A percentile compares a stretch with the other conserved stretches of the same genome.
These are phyloP conservation scores for Cataglyphis livida DNA, from an alignment of 2,888 invertebrate genomes.

Conservation along the genomic window DNA sequence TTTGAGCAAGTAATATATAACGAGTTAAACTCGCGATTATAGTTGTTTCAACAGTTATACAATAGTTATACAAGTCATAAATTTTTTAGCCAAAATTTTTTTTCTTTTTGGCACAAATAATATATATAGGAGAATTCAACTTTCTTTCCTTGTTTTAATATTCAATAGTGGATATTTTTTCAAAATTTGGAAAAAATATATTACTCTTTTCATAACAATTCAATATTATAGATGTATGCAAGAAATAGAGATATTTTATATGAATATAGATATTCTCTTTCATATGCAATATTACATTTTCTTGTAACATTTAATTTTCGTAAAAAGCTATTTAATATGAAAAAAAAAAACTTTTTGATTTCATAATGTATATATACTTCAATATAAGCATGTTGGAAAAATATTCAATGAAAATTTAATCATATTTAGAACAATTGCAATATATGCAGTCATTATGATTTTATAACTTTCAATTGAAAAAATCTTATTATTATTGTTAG, in stretches of 20 bases:
- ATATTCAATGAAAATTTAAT: conserved; percentile 17
- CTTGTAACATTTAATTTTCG: conserved; percentile 21
- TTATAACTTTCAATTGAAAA: not conserved
- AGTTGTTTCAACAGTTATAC: conserved; percentile 48
- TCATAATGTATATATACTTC: conserved; percentile 45
- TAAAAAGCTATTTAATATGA: conserved; percentile 8
- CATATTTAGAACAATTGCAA: not conserved
- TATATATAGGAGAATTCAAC: conserved; percentile 37
- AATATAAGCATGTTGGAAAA: conserved; percentile 51
- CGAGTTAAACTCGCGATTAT: conserved; percentile 54
- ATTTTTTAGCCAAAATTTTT: conserved; percentile 31
- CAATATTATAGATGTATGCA: conserved; percentile 33
- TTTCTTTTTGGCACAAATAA: conserved; percentile 46
- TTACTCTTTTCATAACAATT: conserved; percentile 41
- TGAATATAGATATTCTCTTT: conserved; percentile 29
- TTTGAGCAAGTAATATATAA: conserved; percentile 66
- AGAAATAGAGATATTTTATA: conserved; percentile 8
- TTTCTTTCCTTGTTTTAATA: not conserved
- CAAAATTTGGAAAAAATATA: conserved; percentile 44
- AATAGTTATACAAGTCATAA: conserved; percentile 56
- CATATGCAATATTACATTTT: conserved; percentile 22
- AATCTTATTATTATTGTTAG: not conserved
- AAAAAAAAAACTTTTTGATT: conserved; percentile 41
- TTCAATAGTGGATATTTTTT: conserved; percentile 5
- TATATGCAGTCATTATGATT: not conserved